Percentiles rank a stretch among this genome's conserved stretches.
These are phyloP conservation scores for Bufo bufo DNA, from an alignment of 2,113 vertebrate species.

Conservation along the genomic window DNA sequence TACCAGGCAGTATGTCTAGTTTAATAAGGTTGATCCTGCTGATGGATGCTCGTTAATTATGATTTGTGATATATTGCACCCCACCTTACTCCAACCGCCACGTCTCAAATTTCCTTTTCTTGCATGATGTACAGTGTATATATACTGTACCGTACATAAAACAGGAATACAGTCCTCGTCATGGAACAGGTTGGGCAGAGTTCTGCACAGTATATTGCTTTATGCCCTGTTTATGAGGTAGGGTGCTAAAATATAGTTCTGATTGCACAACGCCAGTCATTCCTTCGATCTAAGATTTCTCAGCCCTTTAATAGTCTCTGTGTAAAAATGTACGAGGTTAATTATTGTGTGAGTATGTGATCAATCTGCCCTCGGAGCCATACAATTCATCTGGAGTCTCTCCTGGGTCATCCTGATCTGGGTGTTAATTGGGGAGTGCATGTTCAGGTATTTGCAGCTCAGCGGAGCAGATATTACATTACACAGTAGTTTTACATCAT, in stretches of 20 bases:
- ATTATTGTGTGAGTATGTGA: neutral
- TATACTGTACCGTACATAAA: neutral
- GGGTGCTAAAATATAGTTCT: too few species aligned
- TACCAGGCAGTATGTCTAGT: too few species aligned
- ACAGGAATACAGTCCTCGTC: neutral
- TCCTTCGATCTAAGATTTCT: neutral
- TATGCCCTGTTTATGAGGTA: neutral
- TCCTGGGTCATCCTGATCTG: constrained; percentile 31
- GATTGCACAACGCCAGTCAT: too few species aligned
- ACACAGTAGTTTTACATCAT: neutral
- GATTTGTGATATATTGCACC: too few species aligned
- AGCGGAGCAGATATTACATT: constrained; percentile 16
- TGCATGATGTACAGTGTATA: neutral
- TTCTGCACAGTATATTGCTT: neutral
- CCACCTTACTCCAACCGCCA: too few species aligned
- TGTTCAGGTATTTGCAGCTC: constrained; percentile 9
- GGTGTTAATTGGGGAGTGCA: constrained; percentile 16
- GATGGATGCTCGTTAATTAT: too few species aligned
- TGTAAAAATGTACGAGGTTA: neutral
- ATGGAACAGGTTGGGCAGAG: neutral
- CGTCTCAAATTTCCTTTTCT: neutral
- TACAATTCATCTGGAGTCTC: neutral
- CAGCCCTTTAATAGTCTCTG: neutral
- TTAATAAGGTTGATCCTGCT: too few species aligned
- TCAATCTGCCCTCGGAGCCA: neutral